phyloP scores from a whole-genome alignment of 1,140 invertebrate species.

The Scaptomyza hsui region DNA sequence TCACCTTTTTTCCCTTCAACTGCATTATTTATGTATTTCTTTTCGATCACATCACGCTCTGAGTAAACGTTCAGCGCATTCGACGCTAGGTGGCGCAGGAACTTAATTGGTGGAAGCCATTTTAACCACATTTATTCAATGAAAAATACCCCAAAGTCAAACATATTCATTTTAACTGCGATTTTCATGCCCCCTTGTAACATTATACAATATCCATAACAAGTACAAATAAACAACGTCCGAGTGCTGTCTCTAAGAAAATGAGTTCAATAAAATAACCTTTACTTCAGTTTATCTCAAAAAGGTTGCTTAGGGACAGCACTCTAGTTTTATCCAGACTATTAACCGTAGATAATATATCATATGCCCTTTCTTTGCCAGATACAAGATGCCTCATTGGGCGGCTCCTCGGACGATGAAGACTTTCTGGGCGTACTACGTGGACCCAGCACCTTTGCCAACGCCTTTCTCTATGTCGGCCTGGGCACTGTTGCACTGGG shows the following conservation, averaged over 20 bases:
- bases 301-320: background rate
- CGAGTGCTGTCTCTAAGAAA: conserved; percentile 4
- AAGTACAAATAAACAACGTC: background rate
- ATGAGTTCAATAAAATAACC: background rate
- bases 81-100: conserved; percentile 54
- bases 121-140: conserved; percentile 7
- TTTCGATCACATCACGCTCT: conserved; percentile 43
- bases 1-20: background rate
- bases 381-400: conserved; percentile 84
- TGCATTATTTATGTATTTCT: conserved; percentile 24
- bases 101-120: conserved; percentile 13
- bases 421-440: conserved; percentile 85
- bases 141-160: conserved; percentile 10
- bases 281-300: background rate
- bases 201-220: background rate
- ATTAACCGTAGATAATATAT: background rate
- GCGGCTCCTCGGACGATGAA: conserved; percentile 83
- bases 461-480: conserved; percentile 93
- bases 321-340: background rate
- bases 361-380: conserved; percentile 34
- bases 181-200: conserved; percentile 24
- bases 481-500: conserved; percentile 92
- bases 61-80: conserved; percentile 67
- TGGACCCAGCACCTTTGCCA: conserved; percentile 88
- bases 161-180: conserved; percentile 36